Percentiles rank a stretch among this genome's conserved stretches.
Conservation (phyloP, 2,888 invertebrate species). For the Esperia sulphurella region DNA sequence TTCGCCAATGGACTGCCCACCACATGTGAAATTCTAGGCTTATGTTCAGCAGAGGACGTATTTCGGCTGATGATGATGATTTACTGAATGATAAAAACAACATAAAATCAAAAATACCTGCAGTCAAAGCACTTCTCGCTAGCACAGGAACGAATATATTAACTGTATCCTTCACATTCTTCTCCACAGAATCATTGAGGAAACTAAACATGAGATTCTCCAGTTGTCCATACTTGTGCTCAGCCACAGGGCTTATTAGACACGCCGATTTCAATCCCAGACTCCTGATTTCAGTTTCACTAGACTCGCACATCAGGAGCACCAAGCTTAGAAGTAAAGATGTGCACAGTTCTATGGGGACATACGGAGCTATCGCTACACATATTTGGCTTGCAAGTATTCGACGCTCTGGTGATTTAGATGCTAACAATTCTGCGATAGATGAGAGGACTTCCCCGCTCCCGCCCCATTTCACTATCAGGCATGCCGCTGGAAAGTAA, state of each 20-base stretch:
- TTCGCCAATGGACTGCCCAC: no score
- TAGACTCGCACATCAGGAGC: constrained; percentile 69
- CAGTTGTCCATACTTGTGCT: constrained; percentile 63
- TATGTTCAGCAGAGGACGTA: no score
- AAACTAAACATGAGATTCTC: constrained; percentile 68
- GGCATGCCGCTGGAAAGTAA: constrained; percentile 73
- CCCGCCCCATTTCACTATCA: constrained; percentile 71
- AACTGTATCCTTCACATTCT: constrained; percentile 60
- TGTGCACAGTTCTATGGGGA: constrained; percentile 67
- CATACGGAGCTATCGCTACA: constrained; percentile 64
- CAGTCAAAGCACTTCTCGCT: constrained; percentile 61
- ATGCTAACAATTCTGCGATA: constrained; percentile 61
- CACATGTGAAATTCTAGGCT: no score
- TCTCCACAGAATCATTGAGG: constrained; percentile 59
- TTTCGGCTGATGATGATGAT: no score
- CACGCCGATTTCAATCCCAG: constrained; percentile 64
- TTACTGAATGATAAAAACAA: no score
- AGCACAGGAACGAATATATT: constrained; percentile 60
- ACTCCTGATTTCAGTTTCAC: constrained; percentile 57
- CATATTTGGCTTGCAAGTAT: constrained; percentile 66
- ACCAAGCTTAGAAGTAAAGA: constrained; percentile 68
- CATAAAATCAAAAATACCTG: constrained; percentile 36
- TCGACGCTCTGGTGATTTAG: constrained; percentile 54
- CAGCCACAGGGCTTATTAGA: constrained; percentile 61
- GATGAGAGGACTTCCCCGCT: constrained; percentile 67